These are phyloP conservation scores for Hestina assimilis DNA, from an alignment of 1,140 invertebrate species.

Conservation along the genomic window DNA sequence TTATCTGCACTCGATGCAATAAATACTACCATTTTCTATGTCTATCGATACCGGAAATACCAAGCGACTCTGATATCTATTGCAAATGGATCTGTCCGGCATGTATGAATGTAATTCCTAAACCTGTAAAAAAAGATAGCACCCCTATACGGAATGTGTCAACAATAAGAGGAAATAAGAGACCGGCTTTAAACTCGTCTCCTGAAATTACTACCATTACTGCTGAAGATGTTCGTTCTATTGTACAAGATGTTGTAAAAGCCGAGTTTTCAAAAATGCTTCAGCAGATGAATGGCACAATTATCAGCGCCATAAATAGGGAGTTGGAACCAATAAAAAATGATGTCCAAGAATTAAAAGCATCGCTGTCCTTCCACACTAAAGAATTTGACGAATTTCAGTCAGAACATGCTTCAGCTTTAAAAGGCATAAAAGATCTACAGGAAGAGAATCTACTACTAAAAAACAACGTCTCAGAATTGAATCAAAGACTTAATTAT, in stretches of 20 bases:
- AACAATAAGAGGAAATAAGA: slow-evolving; percentile 5
- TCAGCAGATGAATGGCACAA: too few relatives aligned
- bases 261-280: too few relatives aligned
- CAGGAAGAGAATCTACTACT: too few relatives aligned
- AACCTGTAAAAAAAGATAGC: slow-evolving; percentile 5
- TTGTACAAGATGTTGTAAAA: too few relatives aligned
- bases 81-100: not conserved
- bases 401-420: not conserved
- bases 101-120: not conserved
- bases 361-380: not conserved
- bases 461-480: not conserved
- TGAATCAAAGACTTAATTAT: slow-evolving; percentile 4
- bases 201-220: too few relatives aligned
- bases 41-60: not conserved
- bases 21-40: not conserved
- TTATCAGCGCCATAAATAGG: too few relatives aligned
- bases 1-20: too few relatives aligned
- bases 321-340: not conserved
- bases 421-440: not conserved
- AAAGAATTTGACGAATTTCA: not conserved
- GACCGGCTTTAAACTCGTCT: slow-evolving; percentile 15
- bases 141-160: slow-evolving; percentile 1
- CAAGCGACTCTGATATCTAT: not conserved
- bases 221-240: too few relatives aligned
- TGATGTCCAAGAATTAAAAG: not conserved